Base-by-base conservation (phyloP, 1,140 invertebrate genomes). In the Heliconius hermathena region DNA sequence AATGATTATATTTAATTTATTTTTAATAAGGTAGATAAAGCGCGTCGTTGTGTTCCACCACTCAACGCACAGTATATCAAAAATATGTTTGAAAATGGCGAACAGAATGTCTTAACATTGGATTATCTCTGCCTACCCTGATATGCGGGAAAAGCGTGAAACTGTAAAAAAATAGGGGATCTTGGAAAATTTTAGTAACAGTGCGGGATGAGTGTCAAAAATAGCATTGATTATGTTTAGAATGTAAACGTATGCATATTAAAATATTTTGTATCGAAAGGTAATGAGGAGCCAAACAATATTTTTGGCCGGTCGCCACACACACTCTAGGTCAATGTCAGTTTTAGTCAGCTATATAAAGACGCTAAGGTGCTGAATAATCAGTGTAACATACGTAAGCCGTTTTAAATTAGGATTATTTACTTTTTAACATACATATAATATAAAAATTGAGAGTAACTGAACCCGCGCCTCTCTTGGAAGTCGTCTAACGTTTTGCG, bases 311-410 rank as follows among this genome's bases (percentile, higher is more conserved):
- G 22, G n/a, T 49, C 74, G 60, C 74, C 74, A 71, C 66, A 36
- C 74, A 8, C 26, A 16, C 74, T 70, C 74, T 76, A 49, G 74
- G 74, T 76, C 74, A 76, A 76, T 76, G 74, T 70, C 74, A 49
- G 41, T 41, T 66, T 41, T 1, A 13, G 54, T 41, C 38, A 29
- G 38, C 33, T 71, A 76, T 46, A 76, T 76, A 76, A 76, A 76
- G 74, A 76, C 57, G 29, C 29, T 66, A 66, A 26, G 57, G 57
- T 66, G 54, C n/a, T n/a, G 54, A n/a, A 57, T 1, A 57, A 57
- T 57, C n/a, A 36, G 33, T 36, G 52, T 6, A 20, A n/a, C 52
- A 16, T 54, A 54, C 52, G 52, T 46, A 46, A 13, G 41, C 41
- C 13, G 41, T 54, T 54, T 54, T 54, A 54, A 54, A 54, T 54